Percentiles rank a stretch among this genome's conserved stretches.
Evolutionary conservation across 1,140 invertebrate genomes (phyloP).

Genomic region (Temnothorax nylanderi): DNA sequence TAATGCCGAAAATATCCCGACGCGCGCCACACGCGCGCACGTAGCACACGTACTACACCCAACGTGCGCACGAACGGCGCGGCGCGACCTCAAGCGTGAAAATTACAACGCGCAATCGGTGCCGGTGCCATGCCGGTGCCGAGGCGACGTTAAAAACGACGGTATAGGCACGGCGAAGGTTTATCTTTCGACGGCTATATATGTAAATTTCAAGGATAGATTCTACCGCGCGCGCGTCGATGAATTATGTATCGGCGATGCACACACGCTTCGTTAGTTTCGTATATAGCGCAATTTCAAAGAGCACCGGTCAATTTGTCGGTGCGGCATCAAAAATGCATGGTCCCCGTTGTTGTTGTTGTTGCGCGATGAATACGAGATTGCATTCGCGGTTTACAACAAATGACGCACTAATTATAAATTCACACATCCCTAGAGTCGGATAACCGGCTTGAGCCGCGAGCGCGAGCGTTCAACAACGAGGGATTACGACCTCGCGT

Average conservation of each 20-base stretch:
- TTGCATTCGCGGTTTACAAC: constrained; percentile 30
- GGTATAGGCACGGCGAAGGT: background rate
- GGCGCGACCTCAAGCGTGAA: background rate
- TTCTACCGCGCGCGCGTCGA: constrained; percentile 24
- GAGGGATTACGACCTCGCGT: constrained; percentile 22
- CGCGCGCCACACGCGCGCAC: background rate
- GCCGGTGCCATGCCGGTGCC: background rate
- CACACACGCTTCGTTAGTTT: constrained; percentile 26
- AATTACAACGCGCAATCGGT: constrained; percentile 20
- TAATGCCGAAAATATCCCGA: constrained; percentile 38
- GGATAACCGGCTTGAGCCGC: background rate
- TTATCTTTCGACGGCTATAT: constrained; percentile 30
- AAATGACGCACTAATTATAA: constrained; percentile 43
- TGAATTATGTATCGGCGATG: constrained; percentile 44
- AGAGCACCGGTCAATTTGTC: constrained; percentile 38
- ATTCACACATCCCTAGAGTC: constrained; percentile 17
- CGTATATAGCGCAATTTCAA: constrained; percentile 30
- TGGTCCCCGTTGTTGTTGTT: background rate
- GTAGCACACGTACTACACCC: too few species aligned
- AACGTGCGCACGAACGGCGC: background rate
- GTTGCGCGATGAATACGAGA: constrained; percentile 13
- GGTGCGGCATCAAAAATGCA: constrained; percentile 38
- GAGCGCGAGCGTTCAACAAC: background rate
- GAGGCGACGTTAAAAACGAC: constrained; percentile 21
- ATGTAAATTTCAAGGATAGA: constrained; percentile 44